Conservation (phyloP, 1,140 invertebrate species). For the Leptoteleia sp. region DNA sequence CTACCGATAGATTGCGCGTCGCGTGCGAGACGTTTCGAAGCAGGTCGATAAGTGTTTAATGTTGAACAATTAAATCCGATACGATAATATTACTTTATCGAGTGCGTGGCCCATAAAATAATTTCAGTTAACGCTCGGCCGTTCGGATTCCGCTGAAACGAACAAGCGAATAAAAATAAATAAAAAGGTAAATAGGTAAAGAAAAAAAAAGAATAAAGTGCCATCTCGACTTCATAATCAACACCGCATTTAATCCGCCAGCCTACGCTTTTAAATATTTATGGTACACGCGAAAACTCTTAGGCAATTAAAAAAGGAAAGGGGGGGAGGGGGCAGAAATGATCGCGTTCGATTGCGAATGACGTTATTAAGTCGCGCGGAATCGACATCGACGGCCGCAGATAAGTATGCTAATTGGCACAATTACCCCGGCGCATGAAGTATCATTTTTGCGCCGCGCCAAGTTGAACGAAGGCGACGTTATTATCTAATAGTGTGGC, state of each 20-base stretch:
- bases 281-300: conserved; percentile 3
- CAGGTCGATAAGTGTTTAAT: conserved; percentile 8
- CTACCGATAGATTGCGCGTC: conserved; percentile 20
- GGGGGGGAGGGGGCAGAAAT: too few species aligned
- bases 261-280: conserved; percentile 5
- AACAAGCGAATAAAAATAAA: conserved; percentile 1
- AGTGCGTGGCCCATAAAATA: conserved; percentile 7
- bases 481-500: too few species aligned
- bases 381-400: conserved; percentile 5
- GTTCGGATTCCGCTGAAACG: conserved; percentile 20
- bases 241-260: conserved; percentile 2
- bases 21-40: background rate
- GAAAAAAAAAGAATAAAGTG: too few species aligned
- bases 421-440: conserved; percentile 4
- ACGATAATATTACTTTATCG: too few species aligned
- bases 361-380: conserved; percentile 18
- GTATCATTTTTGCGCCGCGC: conserved; percentile 10
- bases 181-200: too few species aligned
- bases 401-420: conserved; percentile 50
- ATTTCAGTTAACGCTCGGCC: background rate
- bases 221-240: conserved; percentile 9
- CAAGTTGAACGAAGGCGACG: conserved; percentile 22
- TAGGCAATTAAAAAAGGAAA: conserved; percentile 13
- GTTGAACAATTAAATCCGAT: background rate
- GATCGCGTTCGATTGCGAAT: too few species aligned